Conservation (phyloP, 2,888 invertebrate genomes). For the Ophioninae sp. region DNA sequence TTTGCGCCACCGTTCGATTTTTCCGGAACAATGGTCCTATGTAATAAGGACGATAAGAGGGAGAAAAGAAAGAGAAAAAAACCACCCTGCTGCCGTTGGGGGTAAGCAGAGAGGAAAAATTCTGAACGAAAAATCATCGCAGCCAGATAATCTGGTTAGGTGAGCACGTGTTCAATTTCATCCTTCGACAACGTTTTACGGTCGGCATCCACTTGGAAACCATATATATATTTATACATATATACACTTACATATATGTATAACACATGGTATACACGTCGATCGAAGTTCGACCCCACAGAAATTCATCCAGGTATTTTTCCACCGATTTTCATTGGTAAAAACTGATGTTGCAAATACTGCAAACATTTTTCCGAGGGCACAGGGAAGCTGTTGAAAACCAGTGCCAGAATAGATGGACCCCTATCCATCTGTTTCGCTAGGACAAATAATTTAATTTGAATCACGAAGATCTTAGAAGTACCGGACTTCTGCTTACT, state of each 20-base stretch:
- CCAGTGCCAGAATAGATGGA: too few species aligned
- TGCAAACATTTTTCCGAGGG: too few species aligned
- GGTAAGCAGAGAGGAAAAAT: slow-evolving; percentile 1
- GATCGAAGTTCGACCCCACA: too few species aligned
- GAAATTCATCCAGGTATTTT: neutral
- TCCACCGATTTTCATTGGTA: neutral
- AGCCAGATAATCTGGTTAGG: slow-evolving; percentile 16
- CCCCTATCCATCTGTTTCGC: too few species aligned
- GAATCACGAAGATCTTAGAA: too few species aligned
- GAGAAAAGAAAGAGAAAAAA: slow-evolving; percentile 2
- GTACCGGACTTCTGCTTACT: too few species aligned
- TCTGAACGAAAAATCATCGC: slow-evolving; percentile 21
- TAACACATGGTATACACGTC: too few species aligned
- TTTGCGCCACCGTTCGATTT: slow-evolving; percentile 27
- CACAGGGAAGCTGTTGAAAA: too few species aligned
- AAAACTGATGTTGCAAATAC: too few species aligned
- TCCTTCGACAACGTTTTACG: slow-evolving; percentile 21
- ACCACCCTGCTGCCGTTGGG: neutral
- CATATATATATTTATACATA: neutral
- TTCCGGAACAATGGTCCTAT: slow-evolving; percentile 27
- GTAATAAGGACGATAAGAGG: slow-evolving; percentile 17
- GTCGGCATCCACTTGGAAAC: slow-evolving; percentile 1
- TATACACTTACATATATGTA: neutral
- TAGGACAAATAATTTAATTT: too few species aligned
- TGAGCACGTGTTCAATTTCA: slow-evolving; percentile 37